These are phyloP conservation scores for Lydus trimaculatus DNA, from an alignment of 2,888 invertebrate genomes.

Conservation along the genomic window DNA sequence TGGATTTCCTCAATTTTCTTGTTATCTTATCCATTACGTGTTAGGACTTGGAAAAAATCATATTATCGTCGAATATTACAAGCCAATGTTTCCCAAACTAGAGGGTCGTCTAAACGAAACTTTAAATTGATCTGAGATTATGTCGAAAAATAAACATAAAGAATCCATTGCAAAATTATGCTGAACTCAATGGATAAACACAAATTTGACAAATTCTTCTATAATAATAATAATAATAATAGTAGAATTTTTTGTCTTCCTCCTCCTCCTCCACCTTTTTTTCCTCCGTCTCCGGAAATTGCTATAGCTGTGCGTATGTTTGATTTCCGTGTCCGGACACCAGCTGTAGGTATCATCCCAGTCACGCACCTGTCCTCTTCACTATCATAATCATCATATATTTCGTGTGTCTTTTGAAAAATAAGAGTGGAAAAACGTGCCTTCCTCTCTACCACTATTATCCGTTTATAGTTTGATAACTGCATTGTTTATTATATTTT, in stretches of 20 bases:
- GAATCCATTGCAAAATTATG: too few relatives aligned
- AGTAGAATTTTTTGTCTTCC: background rate
- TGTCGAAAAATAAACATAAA: too few relatives aligned
- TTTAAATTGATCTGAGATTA: too few relatives aligned
- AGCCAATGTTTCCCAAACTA: too few relatives aligned
- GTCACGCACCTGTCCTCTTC: constrained; percentile 29
- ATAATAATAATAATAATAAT: background rate
- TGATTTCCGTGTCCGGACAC: constrained; percentile 26
- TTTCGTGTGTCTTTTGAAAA: background rate
- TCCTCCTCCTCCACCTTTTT: constrained; percentile 14
- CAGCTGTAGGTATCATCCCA: constrained; percentile 27
- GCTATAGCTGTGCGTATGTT: constrained; percentile 19
- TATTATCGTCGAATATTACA: too few relatives aligned
- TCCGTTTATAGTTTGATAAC: background rate
- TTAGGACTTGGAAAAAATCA: background rate
- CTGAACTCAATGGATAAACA: too few relatives aligned
- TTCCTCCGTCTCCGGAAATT: constrained; percentile 23
- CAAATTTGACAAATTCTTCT: too few relatives aligned
- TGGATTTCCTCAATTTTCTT: background rate
- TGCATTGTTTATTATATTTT: background rate
- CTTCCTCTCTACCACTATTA: background rate
- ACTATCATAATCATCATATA: background rate
- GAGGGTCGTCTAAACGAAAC: too few relatives aligned
- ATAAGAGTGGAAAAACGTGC: background rate
- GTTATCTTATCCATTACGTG: background rate